phyloP scores from a whole-genome alignment of 2,113 vertebrate genomes.

The Bos javanicus region DNA sequence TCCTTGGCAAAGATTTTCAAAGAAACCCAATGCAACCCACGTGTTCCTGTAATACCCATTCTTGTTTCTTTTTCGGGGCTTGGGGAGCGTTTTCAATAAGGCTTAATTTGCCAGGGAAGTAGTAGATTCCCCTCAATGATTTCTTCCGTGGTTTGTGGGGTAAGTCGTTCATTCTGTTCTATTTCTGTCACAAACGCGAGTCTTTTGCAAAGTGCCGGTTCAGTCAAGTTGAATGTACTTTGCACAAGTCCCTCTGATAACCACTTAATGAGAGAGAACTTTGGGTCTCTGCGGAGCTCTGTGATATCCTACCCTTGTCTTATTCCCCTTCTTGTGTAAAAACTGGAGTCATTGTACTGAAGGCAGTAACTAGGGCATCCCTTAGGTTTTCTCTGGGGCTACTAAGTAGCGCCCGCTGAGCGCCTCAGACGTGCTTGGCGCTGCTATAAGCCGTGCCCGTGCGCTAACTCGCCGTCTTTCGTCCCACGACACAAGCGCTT shows the following conservation, averaged over 20 bases:
- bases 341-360: not conserved
- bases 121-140: not conserved
- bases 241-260: not conserved
- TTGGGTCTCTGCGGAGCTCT: not conserved
- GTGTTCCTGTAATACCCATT: not conserved
- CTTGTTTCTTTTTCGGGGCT: not conserved
- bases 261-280: not conserved
- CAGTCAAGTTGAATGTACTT: not conserved
- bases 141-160: not conserved
- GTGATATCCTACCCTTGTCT: not conserved
- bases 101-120: not conserved
- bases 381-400: not conserved
- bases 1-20: not conserved
- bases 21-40: not conserved
- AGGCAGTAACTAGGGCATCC: not conserved
- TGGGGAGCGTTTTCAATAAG: not conserved
- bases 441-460: not conserved
- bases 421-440: accelerated
- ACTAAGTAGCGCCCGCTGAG: accelerated
- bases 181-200: not conserved
- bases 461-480: not conserved
- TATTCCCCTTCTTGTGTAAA: not conserved
- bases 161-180: not conserved
- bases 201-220: not conserved
- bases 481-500: too few relatives aligned